These are phyloP conservation scores for Ochlodes sylvanus DNA, from an alignment of 2,888 invertebrate species.

Conservation along the genomic window DNA sequence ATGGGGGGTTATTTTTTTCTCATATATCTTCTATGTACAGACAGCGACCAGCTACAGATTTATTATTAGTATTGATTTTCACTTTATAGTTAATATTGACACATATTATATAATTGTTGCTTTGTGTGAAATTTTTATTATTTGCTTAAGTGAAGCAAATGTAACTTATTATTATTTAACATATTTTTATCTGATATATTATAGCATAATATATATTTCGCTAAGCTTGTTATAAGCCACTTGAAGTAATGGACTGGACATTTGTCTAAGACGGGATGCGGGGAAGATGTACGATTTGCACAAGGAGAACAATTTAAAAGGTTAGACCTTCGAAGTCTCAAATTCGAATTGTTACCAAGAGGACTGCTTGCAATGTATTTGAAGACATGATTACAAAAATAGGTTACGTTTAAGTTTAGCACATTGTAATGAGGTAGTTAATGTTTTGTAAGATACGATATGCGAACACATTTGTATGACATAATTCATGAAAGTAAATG, in stretches of 20 bases:
- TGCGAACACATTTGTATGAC: conserved; percentile 82
- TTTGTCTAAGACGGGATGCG: conserved; percentile 11
- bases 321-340: conserved; percentile 44
- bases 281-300: conserved; percentile 51
- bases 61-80: too few species aligned
- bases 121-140: conserved; percentile 26
- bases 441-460: conserved; percentile 82
- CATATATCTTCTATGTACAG: too few species aligned
- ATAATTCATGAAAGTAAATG: conserved; percentile 84
- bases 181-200: conserved; percentile 32
- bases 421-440: conserved; percentile 79
- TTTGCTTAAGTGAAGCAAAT: conserved; percentile 21
- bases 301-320: conserved; percentile 53
- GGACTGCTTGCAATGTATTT: conserved; percentile 78
- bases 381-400: conserved; percentile 77
- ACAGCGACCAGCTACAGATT: too few species aligned
- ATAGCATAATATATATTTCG: conserved; percentile 23
- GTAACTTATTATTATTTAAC: conserved; percentile 25
- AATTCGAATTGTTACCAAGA: conserved; percentile 54
- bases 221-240: conserved; percentile 22
- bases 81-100: conserved; percentile 30
- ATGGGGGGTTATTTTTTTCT: too few species aligned
- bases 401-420: conserved; percentile 82
- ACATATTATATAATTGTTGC: conserved; percentile 34
- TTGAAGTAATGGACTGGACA: conserved; percentile 12